phyloP scores from a whole-genome alignment of 2,113 vertebrate species.

The Archocentrus centrarchus region DNA sequence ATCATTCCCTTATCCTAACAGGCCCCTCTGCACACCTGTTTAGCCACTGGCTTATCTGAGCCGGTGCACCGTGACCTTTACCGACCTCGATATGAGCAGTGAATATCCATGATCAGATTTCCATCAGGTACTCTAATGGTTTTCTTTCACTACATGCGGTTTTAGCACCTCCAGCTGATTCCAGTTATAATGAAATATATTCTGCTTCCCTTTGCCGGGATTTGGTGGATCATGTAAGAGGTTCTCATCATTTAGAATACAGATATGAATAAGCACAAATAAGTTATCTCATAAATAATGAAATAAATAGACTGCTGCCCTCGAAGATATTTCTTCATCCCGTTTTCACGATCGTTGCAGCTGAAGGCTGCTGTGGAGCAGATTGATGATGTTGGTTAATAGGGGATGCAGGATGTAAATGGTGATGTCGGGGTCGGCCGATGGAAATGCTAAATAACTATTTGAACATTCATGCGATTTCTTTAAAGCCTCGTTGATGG shows the following conservation, averaged over 20 bases:
- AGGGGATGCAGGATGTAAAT: slow-evolving; percentile 47
- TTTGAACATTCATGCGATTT: slow-evolving; percentile 22
- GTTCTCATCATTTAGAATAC: slow-evolving; percentile 21
- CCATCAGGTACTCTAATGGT: slow-evolving; percentile 17
- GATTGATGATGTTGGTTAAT: slow-evolving; percentile 54
- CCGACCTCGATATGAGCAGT: slow-evolving; percentile 48
- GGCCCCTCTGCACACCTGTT: slow-evolving; percentile 40
- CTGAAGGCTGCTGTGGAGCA: slow-evolving; percentile 4
- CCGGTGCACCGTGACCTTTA: slow-evolving; percentile 28
- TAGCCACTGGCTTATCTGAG: slow-evolving; percentile 47
- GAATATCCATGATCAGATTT: slow-evolving; percentile 46
- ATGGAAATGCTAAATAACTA: slow-evolving; percentile 40
- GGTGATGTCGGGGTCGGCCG: slow-evolving; percentile 28
- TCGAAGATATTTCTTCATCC: slow-evolving; percentile 37
- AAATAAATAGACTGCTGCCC: slow-evolving; percentile 32
- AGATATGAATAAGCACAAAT: slow-evolving; percentile 19
- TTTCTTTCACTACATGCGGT: neutral
- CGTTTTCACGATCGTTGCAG: slow-evolving; percentile 27
- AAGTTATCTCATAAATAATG: slow-evolving; percentile 42
- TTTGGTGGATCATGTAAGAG: neutral
- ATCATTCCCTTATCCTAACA: slow-evolving; percentile 43
- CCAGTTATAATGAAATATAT: slow-evolving; percentile 33
- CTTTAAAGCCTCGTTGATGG: slow-evolving; percentile 27
- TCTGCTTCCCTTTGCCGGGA: neutral
- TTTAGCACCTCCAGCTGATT: slow-evolving; percentile 13